A percentile compares a stretch with the other conserved stretches of the same genome.
phyloP scores from a whole-genome alignment of 2,888 invertebrate species.

The Dynastes grantii region DNA sequence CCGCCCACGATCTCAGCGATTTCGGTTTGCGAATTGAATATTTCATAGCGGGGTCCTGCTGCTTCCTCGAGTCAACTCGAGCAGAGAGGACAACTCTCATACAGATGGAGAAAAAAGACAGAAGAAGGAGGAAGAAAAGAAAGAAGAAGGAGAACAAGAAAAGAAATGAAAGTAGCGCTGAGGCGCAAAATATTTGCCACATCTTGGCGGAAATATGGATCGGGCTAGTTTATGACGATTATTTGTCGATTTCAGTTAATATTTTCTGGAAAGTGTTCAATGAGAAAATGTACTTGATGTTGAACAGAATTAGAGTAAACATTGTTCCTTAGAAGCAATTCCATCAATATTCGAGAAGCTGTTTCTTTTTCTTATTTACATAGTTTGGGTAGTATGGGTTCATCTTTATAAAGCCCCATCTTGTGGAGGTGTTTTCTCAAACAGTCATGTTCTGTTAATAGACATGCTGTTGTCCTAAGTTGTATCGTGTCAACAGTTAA shows the following conservation, averaged over 20 bases:
- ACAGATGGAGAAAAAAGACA: conserved; percentile 4
- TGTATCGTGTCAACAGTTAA: no score
- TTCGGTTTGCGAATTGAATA: conserved; percentile 49
- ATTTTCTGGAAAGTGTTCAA: not conserved
- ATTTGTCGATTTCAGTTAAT: not conserved
- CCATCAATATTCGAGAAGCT: no score
- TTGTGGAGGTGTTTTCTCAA: no score
- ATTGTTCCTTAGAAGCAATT: no score
- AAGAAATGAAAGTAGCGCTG: conserved; percentile 6
- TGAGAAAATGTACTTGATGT: no score
- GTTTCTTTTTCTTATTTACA: no score
- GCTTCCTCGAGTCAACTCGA: conserved; percentile 30
- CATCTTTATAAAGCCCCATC: no score
- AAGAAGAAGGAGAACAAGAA: conserved; percentile 5
- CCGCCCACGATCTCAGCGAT: conserved; percentile 47
- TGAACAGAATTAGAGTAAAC: no score
- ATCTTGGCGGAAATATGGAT: conserved; percentile 26
- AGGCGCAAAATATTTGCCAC: conserved; percentile 38
- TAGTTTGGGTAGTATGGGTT: no score
- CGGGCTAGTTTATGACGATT: conserved; percentile 12
- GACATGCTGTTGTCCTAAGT: no score
- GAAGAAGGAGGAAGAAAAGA: conserved; percentile 9
- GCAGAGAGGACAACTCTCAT: conserved; percentile 4
- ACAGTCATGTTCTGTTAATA: no score
- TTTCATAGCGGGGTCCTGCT: conserved; percentile 28